Evolutionary conservation across 2,113 vertebrate genomes (phyloP).

Genomic region (Sterrhoptilus dennistouni): DNA sequence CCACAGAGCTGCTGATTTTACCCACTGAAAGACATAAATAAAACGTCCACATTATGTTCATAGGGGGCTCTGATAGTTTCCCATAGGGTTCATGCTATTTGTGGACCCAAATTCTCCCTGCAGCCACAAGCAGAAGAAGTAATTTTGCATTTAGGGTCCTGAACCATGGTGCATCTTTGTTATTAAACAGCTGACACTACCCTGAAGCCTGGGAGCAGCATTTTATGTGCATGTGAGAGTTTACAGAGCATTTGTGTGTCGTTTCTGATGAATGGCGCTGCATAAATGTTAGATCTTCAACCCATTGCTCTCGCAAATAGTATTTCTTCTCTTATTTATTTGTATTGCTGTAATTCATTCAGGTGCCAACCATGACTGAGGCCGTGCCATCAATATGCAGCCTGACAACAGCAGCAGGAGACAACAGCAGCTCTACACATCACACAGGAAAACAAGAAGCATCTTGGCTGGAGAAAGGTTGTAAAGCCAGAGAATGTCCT

Average conservation of each 20-base stretch:
- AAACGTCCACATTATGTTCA: background rate
- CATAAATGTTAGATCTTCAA: background rate
- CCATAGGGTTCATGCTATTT: background rate
- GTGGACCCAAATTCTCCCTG: background rate
- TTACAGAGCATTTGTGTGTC: background rate
- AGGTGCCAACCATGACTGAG: background rate
- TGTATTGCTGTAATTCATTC: conserved; percentile 20
- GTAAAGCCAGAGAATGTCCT: background rate
- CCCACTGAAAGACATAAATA: background rate
- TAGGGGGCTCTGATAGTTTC: background rate
- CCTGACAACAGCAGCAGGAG: background rate
- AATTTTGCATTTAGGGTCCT: background rate
- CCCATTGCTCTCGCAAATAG: background rate
- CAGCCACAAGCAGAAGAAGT: background rate
- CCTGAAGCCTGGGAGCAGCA: background rate
- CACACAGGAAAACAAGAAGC: background rate
- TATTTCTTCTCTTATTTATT: conserved; percentile 1
- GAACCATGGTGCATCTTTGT: background rate
- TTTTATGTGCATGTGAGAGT: background rate
- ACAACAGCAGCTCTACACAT: background rate
- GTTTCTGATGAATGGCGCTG: background rate
- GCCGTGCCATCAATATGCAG: background rate
- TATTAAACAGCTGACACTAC: background rate
- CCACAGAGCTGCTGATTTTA: background rate
- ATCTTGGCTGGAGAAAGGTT: background rate